phyloP scores from a whole-genome alignment of 2,113 vertebrate species.

The Isichthys henryi region DNA sequence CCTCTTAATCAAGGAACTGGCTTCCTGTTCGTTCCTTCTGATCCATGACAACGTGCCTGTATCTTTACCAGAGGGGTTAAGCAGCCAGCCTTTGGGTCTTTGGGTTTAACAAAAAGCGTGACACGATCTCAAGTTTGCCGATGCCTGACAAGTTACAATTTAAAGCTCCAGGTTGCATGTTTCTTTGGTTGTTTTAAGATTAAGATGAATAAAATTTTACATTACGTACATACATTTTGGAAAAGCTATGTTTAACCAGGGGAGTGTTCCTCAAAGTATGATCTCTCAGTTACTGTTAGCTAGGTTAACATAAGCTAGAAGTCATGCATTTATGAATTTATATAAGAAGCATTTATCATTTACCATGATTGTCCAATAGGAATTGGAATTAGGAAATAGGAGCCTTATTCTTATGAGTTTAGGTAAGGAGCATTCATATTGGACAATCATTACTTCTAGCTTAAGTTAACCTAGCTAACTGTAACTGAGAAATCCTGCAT shows the following conservation, averaged over 20 bases:
- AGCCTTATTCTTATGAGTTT: background rate
- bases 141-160: background rate
- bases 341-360: too few species aligned
- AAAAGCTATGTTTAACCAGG: background rate
- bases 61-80: background rate
- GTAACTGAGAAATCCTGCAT: background rate
- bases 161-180: background rate
- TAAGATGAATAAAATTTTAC: background rate
- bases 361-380: background rate
- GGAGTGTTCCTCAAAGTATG: background rate
- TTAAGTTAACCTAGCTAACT: background rate
- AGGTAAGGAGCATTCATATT: background rate
- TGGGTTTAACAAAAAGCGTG: background rate
- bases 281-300: background rate
- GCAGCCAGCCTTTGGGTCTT: background rate
- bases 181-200: background rate
- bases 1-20: background rate
- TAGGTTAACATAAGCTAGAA: background rate
- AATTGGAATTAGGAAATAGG: too few species aligned
- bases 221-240: background rate
- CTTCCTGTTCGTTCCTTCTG: background rate
- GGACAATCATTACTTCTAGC: background rate
- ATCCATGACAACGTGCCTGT: background rate
- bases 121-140: background rate
- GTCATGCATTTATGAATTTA: too few species aligned